Percentiles rank a stretch among this genome's conserved stretches.
These are phyloP conservation scores for Agrochola litura DNA, from an alignment of 2,888 invertebrate species.

Conservation along the genomic window DNA sequence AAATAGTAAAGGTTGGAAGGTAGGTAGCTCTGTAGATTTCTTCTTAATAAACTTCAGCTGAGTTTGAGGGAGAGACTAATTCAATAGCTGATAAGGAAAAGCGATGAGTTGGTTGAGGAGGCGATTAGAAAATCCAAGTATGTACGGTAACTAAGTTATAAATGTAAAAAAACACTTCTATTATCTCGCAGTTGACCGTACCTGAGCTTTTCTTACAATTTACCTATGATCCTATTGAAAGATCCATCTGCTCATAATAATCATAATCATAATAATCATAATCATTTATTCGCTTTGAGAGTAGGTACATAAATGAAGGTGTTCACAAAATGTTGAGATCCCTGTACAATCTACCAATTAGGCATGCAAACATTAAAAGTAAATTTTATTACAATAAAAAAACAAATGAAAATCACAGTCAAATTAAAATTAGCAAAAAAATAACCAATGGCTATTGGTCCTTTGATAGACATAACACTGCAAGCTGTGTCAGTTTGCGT, in stretches of 20 bases:
- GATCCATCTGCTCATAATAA: neutral
- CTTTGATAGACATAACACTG: neutral
- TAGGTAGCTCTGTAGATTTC: neutral
- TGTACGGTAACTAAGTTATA: neutral
- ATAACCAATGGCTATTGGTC: neutral
- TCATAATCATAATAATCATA: too few relatives aligned
- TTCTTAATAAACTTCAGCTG: neutral
- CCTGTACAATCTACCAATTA: too few relatives aligned
- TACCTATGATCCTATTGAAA: neutral
- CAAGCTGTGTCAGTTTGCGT: neutral
- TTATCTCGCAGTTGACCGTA: neutral
- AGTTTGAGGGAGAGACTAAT: constrained; percentile 12
- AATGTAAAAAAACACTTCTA: neutral
- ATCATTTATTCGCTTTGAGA: too few relatives aligned
- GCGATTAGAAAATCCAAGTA: neutral
- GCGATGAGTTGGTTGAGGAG: neutral
- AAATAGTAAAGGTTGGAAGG: too few relatives aligned
- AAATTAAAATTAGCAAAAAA: too few relatives aligned
- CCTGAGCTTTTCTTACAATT: neutral
- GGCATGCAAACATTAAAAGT: too few relatives aligned
- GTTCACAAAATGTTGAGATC: too few relatives aligned
- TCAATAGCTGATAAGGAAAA: constrained; percentile 1
- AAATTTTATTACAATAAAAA: too few relatives aligned
- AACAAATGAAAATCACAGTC: too few relatives aligned
- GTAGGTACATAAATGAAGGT: too few relatives aligned